phyloP scores from a whole-genome alignment of 1,140 invertebrate genomes.

The Theocolax elegans region DNA sequence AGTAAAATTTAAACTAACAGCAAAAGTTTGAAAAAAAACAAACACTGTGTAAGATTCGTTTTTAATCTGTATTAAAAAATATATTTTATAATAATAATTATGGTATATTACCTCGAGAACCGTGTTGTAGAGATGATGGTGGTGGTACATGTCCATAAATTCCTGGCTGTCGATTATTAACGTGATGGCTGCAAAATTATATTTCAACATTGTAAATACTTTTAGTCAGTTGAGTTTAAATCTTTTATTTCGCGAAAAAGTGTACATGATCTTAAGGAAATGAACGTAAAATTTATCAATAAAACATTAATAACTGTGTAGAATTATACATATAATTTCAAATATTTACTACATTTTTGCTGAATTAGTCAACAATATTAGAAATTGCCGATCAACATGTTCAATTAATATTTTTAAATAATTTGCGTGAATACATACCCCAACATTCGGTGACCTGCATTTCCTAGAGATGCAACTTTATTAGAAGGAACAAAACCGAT shows the following conservation, averaged over 20 bases:
- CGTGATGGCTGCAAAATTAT: conserved; percentile 49
- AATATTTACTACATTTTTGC: too few species aligned
- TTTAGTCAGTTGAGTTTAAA: too few species aligned
- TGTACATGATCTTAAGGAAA: too few species aligned
- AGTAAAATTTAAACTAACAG: too few species aligned
- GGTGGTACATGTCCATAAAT: conserved; percentile 58
- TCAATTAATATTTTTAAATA: not conserved
- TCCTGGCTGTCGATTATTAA: conserved; percentile 46
- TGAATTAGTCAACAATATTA: not conserved
- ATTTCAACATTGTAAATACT: not conserved
- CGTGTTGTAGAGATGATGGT: conserved; percentile 47
- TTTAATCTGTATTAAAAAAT: not conserved
- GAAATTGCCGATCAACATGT: too few species aligned
- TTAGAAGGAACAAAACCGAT: conserved; percentile 78
- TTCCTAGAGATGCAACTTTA: conserved; percentile 72
- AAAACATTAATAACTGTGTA: too few species aligned
- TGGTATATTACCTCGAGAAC: conserved; percentile 49
- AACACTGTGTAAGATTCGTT: not conserved
- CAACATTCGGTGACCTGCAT: conserved; percentile 78
- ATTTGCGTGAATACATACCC: conserved; percentile 57
- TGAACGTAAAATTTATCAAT: too few species aligned
- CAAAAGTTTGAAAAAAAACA: too few species aligned
- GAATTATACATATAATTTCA: too few species aligned
- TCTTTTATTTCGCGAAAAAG: too few species aligned
- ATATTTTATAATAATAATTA: not conserved